Evolutionary conservation across 2,888 invertebrate genomes (phyloP), one percentile per base, ranked within the genome.

Genomic region (Cerceris rybyensis): DNA sequence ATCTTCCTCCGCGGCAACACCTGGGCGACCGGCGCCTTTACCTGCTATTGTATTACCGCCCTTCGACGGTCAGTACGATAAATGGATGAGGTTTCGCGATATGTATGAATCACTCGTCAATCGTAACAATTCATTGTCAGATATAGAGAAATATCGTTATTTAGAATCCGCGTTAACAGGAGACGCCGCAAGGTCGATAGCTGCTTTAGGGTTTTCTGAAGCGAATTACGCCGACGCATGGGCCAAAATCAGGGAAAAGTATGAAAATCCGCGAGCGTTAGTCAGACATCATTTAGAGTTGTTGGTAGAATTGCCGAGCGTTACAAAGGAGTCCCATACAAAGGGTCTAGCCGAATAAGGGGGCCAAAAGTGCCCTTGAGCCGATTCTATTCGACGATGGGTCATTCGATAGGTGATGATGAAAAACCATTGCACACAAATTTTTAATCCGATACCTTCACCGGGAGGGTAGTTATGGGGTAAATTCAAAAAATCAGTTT

Each of bases 201-300:
- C 43, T 9, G 78, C 79, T n/a, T 7, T 64, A 49, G 69, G 43
- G 61, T 73, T 66, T 61, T 69, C 77, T 14, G 73, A 66, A 46
- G 46, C 46, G 2, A 46, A 46, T 5, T 46, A 46, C 46, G 8
- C 46, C 9, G 46, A 11, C 46, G 46, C 46, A 46, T 46, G 46
- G 46, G 11, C 8, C 1, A 46, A 46, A 11, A 11, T 46, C 8
- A 46, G 6, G 6, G 46, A 8, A 11, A 8, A 11, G 6, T 46
- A 11, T 46, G 46, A 46, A 46, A 11, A 46, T 46, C 2, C 46
- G 46, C 1, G 6, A 1, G 11, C 46, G 6, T 46, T 46, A 46
- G 8, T 46, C 2, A 11, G 11, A 1, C 11, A 46, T 11, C 46
- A 46, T 11, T 11, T 46, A 46, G 9, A 46, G 46, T 8, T 11